Evolutionary conservation across 2,888 invertebrate genomes (phyloP).

Genomic region (Neocrepidodera transversa): DNA sequence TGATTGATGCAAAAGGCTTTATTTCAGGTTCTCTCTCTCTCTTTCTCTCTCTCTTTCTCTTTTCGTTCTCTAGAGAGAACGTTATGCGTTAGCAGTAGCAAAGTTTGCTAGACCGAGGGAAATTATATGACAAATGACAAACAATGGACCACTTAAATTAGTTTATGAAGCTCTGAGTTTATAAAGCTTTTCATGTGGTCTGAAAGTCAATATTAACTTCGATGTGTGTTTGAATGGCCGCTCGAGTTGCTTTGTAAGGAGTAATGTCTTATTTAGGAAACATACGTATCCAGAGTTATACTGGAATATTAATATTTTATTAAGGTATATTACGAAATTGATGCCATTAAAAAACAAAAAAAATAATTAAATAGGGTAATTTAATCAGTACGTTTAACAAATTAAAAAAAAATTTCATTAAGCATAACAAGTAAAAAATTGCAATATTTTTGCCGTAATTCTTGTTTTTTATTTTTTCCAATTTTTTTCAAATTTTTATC

Average conservation of each 20-base stretch:
- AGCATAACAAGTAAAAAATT: no score
- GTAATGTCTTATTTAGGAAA: background rate
- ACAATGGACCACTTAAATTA: slow-evolving; percentile 54
- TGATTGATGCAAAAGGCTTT: slow-evolving; percentile 58
- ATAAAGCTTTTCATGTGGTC: slow-evolving; percentile 40
- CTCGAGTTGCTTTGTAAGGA: background rate
- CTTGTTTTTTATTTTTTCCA: no score
- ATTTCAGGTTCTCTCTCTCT: slow-evolving; percentile 34
- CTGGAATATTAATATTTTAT: no score
- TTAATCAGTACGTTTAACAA: no score
- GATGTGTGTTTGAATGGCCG: slow-evolving; percentile 27
- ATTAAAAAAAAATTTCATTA: no score
- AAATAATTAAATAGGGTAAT: no score
- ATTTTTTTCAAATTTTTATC: no score
- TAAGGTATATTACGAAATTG: no score
- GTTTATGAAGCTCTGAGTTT: slow-evolving; percentile 48
- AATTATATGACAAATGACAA: slow-evolving; percentile 55
- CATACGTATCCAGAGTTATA: background rate
- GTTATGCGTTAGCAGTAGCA: slow-evolving; percentile 33
- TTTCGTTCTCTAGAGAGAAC: slow-evolving; percentile 32
- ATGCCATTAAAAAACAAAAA: no score
- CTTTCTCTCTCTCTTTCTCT: slow-evolving; percentile 11
- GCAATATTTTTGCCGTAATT: no score
- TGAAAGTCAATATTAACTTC: slow-evolving; percentile 38
- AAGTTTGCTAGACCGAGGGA: slow-evolving; percentile 40